Percentiles rank a stretch among this genome's conserved stretches.
These are phyloP conservation scores for Scomber scombrus DNA, from an alignment of 2,113 vertebrate genomes.

Conservation along the genomic window DNA sequence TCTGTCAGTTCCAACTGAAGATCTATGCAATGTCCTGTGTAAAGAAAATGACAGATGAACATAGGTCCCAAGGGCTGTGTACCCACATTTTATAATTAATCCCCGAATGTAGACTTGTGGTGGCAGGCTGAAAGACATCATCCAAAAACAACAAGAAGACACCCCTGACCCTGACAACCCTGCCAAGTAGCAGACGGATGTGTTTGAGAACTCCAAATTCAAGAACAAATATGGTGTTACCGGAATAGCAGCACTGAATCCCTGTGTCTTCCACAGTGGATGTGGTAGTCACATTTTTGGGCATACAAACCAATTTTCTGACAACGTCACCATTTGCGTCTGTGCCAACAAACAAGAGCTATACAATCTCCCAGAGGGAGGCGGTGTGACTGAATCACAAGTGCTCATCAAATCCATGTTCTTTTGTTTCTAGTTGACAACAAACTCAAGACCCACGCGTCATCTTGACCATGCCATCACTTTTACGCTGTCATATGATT, in stretches of 20 bases:
- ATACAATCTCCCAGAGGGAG: slow-evolving; percentile 49
- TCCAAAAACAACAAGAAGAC: slow-evolving; percentile 32
- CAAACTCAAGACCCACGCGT: slow-evolving; percentile 27
- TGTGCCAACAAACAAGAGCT: slow-evolving; percentile 57
- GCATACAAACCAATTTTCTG: slow-evolving; percentile 22
- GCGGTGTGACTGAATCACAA: slow-evolving; percentile 64
- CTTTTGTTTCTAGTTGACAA: slow-evolving; percentile 51
- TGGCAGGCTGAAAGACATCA: slow-evolving; percentile 1
- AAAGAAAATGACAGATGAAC: slow-evolving; percentile 41
- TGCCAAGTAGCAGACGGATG: slow-evolving; percentile 43
- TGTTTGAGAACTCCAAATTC: slow-evolving; percentile 53
- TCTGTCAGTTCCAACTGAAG: slow-evolving; percentile 14
- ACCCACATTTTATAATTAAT: slow-evolving; percentile 23
- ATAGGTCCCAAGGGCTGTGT: neutral
- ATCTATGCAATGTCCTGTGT: slow-evolving; percentile 13
- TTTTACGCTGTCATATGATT: slow-evolving; percentile 17
- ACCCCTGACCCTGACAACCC: slow-evolving; percentile 33
- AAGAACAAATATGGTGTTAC: slow-evolving; percentile 61
- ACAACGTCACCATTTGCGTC: slow-evolving; percentile 63
- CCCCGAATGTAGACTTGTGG: neutral
- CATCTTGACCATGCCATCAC: neutral
- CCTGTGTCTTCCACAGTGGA: slow-evolving; percentile 6
- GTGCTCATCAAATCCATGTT: slow-evolving; percentile 25
- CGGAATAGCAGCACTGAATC: slow-evolving; percentile 45
- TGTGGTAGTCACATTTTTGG: slow-evolving; percentile 54